These are phyloP conservation scores for Carcinoscorpius rotundicauda DNA, from an alignment of 1,140 invertebrate species.

Conservation along the genomic window DNA sequence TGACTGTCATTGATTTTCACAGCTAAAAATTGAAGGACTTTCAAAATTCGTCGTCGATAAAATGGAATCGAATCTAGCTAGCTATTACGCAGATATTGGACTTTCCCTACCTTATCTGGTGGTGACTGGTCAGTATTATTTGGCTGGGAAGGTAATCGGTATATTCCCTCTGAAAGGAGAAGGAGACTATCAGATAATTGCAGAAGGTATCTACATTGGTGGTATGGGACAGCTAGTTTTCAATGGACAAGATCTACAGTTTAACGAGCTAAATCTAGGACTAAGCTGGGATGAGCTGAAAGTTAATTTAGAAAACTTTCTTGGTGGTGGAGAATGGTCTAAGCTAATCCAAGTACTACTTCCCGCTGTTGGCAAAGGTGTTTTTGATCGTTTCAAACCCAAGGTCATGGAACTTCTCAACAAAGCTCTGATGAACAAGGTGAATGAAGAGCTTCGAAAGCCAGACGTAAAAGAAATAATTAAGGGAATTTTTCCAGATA, in stretches of 20 bases:
- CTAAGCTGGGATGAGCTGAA: slow-evolving; percentile 13
- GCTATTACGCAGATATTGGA: slow-evolving; percentile 7
- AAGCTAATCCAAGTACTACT: slow-evolving; percentile 13
- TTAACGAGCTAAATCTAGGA: slow-evolving; percentile 11
- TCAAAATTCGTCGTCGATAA: slow-evolving; percentile 11
- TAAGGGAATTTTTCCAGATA: slow-evolving; percentile 9
- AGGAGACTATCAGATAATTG: slow-evolving; percentile 17
- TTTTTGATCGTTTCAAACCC: slow-evolving; percentile 18
- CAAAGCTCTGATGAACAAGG: slow-evolving; percentile 10
- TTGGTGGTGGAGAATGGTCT: slow-evolving; percentile 15
- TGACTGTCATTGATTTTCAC: slow-evolving; percentile 2
- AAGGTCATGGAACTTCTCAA: slow-evolving; percentile 10
- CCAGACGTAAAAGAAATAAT: slow-evolving; percentile 18
- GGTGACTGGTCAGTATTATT: slow-evolving; percentile 8
- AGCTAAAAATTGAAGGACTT: slow-evolving; percentile 12
- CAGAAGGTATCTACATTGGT: slow-evolving; percentile 6
- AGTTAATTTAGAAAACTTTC: slow-evolving; percentile 16
- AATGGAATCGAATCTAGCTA: slow-evolving; percentile 11
- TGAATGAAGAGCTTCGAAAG: slow-evolving; percentile 16
- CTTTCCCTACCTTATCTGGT: slow-evolving; percentile 6
- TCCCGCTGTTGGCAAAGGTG: slow-evolving; percentile 12
- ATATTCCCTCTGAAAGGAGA: slow-evolving; percentile 15
- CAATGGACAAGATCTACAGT: slow-evolving; percentile 2
- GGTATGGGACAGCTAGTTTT: slow-evolving; percentile 10
- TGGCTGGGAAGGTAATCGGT: slow-evolving; percentile 12